Percentiles rank a stretch among this genome's conserved stretches.
Conservation (phyloP, 1,140 invertebrate genomes). For the Lasaia peninsularis region DNA sequence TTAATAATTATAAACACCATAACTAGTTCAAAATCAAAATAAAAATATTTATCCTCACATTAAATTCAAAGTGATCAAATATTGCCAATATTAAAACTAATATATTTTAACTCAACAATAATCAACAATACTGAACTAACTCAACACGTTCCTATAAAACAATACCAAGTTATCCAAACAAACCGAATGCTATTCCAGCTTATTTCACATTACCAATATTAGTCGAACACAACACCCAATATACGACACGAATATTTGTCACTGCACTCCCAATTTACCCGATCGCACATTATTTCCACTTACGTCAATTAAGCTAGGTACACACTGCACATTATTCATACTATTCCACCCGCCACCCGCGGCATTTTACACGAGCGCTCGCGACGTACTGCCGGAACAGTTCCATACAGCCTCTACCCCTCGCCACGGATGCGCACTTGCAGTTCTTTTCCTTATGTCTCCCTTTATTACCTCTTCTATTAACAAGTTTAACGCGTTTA, state of each 20-base stretch:
- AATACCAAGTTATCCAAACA: too few relatives aligned
- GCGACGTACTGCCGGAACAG: constrained; percentile 57
- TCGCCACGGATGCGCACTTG: constrained; percentile 61
- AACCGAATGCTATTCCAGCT: constrained; percentile 1
- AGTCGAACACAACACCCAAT: neutral
- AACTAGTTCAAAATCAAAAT: too few relatives aligned
- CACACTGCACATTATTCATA: constrained; percentile 16
- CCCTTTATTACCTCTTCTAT: constrained; percentile 39
- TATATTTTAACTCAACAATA: too few relatives aligned
- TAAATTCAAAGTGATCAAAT: too few relatives aligned
- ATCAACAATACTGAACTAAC: too few relatives aligned
- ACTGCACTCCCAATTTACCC: neutral
- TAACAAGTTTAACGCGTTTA: constrained; percentile 36
- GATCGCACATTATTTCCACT: constrained; percentile 10
- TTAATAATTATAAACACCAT: too few relatives aligned
- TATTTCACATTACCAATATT: neutral
- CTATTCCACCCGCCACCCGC: constrained; percentile 14
- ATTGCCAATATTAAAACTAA: too few relatives aligned
- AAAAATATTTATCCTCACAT: too few relatives aligned
- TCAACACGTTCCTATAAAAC: neutral
- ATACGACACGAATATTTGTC: neutral
- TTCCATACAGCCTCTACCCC: constrained; percentile 55
- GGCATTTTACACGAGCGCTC: constrained; percentile 47
- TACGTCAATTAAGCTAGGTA: constrained; percentile 6
- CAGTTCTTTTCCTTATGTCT: constrained; percentile 50